phyloP scores from a whole-genome alignment of 2,888 invertebrate genomes.

The Drosophila nigricruria region DNA sequence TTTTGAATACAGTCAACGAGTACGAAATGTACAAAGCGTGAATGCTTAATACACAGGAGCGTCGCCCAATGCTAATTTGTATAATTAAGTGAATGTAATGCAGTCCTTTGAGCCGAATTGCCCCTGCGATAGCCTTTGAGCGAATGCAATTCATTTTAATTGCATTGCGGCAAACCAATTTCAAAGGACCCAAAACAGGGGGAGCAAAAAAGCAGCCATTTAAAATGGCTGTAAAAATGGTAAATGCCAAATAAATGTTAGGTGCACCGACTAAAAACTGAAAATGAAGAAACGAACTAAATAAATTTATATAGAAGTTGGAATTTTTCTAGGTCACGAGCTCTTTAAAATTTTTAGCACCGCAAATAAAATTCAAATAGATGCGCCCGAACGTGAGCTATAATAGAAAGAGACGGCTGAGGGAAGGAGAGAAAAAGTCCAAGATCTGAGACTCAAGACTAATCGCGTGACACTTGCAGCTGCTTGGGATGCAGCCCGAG shows the following conservation, averaged over 20 bases:
- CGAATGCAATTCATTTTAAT: constrained; percentile 73
- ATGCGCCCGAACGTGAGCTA: constrained; percentile 20
- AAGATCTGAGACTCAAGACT: constrained; percentile 30
- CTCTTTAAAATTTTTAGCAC: constrained; percentile 54
- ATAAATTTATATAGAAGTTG: constrained; percentile 1
- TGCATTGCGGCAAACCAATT: constrained; percentile 46
- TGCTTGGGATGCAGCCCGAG: constrained; percentile 33
- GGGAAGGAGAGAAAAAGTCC: too few relatives aligned
- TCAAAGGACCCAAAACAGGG: constrained; percentile 37
- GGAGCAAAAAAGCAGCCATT: constrained; percentile 23
- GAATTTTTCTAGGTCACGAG: constrained; percentile 42
- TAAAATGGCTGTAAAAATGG: constrained; percentile 41
- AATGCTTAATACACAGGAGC: constrained; percentile 19
- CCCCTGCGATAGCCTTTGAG: constrained; percentile 48
- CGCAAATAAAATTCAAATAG: constrained; percentile 15
- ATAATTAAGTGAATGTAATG: constrained; percentile 48
- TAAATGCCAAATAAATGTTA: constrained; percentile 32
- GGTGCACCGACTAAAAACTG: constrained; percentile 5
- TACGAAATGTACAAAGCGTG: neutral
- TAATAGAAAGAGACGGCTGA: constrained; percentile 9
- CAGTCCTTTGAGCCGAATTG: constrained; percentile 38
- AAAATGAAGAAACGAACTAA: constrained; percentile 3
- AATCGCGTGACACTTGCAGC: constrained; percentile 73
- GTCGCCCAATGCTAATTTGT: constrained; percentile 22
- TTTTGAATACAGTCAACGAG: constrained; percentile 2